Base-by-base conservation (phyloP, 2,888 invertebrate genomes). In the Oscheius sp. region DNA sequence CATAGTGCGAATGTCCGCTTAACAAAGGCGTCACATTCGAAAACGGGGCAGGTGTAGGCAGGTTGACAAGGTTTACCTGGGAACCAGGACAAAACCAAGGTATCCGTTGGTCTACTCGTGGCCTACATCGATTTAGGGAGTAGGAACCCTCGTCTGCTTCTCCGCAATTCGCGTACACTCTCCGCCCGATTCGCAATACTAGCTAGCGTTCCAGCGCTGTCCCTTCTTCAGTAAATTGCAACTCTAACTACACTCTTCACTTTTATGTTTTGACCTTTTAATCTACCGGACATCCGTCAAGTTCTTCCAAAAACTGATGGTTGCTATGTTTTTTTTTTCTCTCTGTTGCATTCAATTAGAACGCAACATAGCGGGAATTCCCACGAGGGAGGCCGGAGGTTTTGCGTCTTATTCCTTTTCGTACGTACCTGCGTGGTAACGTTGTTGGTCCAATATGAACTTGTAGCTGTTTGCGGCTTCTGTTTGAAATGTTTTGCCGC, bases 61-160 rank as follows among this genome's bases (percentile, higher is more conserved):
- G 3, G 35, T 9, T 9, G 35, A 9, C 35, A 9, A 9, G 35
- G 35, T 35, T 35, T 35, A 35, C 35, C 35, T 35, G 35, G 35
- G 35, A 35, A 35, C 35, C 35, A 35, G 35, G 35, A 35, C 9
- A 3, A 49, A 27, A 49, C 16, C 66, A 66, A 66, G 66, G 66
- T 66, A 66, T 66, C 49, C 52, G 66, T 49, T 49, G 18, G 49
- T 66, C 66, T 66, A 66, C 66, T 66, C 66, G 66, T 66, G 52
- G 66, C 66, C 66, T 66, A 66, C 66, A 66, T 66, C 66, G 66
- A 66, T 66, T 66, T 66, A 66, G 66, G 66, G 66, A 52, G 66
- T 66, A 66, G 66, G 66, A 66, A 66, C 66, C 66, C 66, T 66
- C 66, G 66, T 66, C 66, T 66, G 66, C 46, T 52, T 66, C 66